phyloP scores from a whole-genome alignment of 2,888 invertebrate genomes.

The Heliconius sara region DNA sequence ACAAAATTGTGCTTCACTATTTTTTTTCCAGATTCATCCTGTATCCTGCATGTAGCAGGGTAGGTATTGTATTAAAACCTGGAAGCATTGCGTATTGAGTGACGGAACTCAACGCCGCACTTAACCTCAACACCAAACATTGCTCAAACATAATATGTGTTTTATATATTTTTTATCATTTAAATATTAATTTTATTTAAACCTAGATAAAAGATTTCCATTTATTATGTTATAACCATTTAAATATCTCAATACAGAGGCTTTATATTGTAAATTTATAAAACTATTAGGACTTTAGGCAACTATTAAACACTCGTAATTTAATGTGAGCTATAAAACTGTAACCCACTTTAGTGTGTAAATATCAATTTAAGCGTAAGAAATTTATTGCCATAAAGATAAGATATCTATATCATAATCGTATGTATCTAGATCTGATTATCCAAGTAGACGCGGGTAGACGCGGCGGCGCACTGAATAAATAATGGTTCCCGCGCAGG shows the following conservation, averaged over 20 bases:
- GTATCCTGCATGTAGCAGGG: no score
- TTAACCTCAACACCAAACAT: no score
- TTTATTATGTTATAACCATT: background rate
- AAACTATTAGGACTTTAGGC: background rate
- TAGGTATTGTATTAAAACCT: no score
- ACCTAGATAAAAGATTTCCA: no score
- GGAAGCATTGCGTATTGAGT: no score
- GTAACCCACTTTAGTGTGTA: constrained; percentile 36
- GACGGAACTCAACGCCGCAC: no score
- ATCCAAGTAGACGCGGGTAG: constrained; percentile 63
- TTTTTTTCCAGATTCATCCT: background rate
- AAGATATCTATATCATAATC: constrained; percentile 64
- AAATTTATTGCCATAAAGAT: constrained; percentile 55
- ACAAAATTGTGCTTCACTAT: background rate
- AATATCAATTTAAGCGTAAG: constrained; percentile 48
- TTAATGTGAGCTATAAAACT: constrained; percentile 15
- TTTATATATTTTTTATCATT: no score
- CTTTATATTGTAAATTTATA: background rate
- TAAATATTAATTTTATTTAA: no score
- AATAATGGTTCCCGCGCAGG: constrained; percentile 64
- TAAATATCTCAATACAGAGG: background rate
- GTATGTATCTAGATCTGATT: constrained; percentile 74
- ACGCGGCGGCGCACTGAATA: constrained; percentile 66
- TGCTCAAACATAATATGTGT: no score
- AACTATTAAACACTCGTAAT: constrained; percentile 4